These are phyloP conservation scores for Sebastes diploproa DNA, from an alignment of 2,797 vertebrate species.

Conservation along the genomic window DNA sequence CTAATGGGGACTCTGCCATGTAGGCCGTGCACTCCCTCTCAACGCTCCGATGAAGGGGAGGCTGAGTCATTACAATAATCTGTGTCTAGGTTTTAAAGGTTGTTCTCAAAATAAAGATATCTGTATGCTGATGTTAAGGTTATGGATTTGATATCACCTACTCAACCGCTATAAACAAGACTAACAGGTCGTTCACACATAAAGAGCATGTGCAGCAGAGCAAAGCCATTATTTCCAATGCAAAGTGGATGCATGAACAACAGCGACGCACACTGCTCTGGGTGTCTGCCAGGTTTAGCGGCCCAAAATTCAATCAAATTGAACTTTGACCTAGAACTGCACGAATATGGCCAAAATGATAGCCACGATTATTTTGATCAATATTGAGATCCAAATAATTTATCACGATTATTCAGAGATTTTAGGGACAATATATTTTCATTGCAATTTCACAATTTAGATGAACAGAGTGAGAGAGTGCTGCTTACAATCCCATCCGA, in stretches of 20 bases:
- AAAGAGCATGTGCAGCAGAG: not conserved
- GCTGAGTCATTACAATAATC: not conserved
- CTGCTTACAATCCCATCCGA: not conserved
- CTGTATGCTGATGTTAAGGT: not conserved
- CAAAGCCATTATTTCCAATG: not conserved
- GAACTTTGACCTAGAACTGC: not conserved
- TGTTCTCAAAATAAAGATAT: conserved; percentile 3
- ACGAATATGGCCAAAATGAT: not conserved
- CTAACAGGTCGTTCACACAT: not conserved
- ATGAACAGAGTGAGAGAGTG: not conserved
- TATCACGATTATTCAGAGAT: not conserved
- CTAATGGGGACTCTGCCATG: conserved; percentile 8
- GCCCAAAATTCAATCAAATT: not conserved
- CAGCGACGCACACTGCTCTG: not conserved
- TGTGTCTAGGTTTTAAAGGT: not conserved
- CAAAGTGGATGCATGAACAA: not conserved
- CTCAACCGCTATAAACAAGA: not conserved
- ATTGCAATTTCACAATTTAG: not conserved
- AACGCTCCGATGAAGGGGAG: not conserved
- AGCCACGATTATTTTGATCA: not conserved
- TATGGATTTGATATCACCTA: not conserved
- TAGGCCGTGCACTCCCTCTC: not conserved
- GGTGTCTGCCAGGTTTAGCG: not conserved
- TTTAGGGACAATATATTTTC: not conserved
- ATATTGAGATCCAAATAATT: not conserved